phyloP scores from a whole-genome alignment of 2,888 invertebrate species.

The Nemoura dubitans region DNA sequence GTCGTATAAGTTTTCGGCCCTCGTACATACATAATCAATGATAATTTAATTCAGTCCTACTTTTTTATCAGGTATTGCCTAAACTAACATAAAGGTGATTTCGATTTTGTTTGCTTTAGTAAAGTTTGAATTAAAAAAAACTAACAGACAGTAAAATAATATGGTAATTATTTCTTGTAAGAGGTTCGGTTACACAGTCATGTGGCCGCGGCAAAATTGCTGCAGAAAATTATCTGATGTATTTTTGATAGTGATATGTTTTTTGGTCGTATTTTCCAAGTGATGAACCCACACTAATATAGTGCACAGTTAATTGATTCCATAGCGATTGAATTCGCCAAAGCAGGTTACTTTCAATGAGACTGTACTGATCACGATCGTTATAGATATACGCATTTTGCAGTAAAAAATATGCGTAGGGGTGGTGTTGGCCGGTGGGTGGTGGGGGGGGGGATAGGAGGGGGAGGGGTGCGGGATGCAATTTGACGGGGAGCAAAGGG shows the following conservation, averaged over 20 bases:
- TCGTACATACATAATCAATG: neutral
- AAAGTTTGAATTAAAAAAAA: too few species aligned
- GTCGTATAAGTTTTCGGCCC: neutral
- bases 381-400: constrained; percentile 39
- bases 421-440: neutral
- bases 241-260: too few species aligned
- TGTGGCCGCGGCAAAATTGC: neutral
- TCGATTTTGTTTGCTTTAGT: neutral
- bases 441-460: neutral
- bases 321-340: neutral
- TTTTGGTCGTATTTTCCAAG: too few species aligned
- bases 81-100: neutral
- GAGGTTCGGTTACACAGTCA: neutral
- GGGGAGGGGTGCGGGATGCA: constrained; percentile 32
- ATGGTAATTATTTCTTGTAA: neutral
- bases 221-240: neutral
- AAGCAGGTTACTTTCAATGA: constrained; percentile 27
- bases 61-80: neutral
- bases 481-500: constrained; percentile 29
- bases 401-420: constrained; percentile 37
- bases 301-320: neutral
- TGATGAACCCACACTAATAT: neutral
- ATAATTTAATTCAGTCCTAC: neutral
- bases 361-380: constrained; percentile 39
- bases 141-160: neutral